Base-by-base conservation (phyloP, 2,113 vertebrate genomes). In the Ochotona princeps region DNA sequence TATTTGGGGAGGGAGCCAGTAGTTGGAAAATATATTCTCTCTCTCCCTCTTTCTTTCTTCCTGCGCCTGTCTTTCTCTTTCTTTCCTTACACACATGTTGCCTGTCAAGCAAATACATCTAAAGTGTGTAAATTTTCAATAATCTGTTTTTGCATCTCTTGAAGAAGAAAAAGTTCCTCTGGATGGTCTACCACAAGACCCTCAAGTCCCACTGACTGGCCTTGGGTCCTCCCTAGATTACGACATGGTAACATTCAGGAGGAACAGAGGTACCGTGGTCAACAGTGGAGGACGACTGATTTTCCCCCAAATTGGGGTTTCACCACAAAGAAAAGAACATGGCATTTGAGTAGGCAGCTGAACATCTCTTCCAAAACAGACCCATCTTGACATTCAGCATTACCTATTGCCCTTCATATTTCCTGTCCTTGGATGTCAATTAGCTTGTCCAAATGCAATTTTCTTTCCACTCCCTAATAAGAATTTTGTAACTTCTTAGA, bases 211-310 rank as follows among this genome's bases (percentile, higher is more conserved):
- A 1, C 6, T 57, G 60, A 30, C 1, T 47, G n/a, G 20, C 38
- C 38, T 10, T 4, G 5, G 2, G 18, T 0, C 23, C 11, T 47
- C 0, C 2, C 11, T 8, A 47, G 38, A 51, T 6, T 20, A 28
- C 54, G 61, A 25, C 4, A 30, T 35, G 18, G 30, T 67, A 66
- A 60, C 12, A 1, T 2, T 3, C 5, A 38, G 74, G 18, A 57
- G 5, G 61, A 79, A 83, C 54, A 18, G 21, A 32, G 7, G 1
- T 9, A 11, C 15, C 63, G 2, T 30, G 35, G 20, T 3, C 67
- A 61, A 51, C 1, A 57, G 44, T 7, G 60, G 32, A 28, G n/a
- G 15, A 54, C 0, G 3, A 32, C 18, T 35, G 25, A 2, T 12
- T 20, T 10, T 14, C 20, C 6, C 5, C 10, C 0, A 38, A 35